These are phyloP conservation scores for Lasius platythorax DNA, from an alignment of 2,888 invertebrate species.

Conservation along the genomic window DNA sequence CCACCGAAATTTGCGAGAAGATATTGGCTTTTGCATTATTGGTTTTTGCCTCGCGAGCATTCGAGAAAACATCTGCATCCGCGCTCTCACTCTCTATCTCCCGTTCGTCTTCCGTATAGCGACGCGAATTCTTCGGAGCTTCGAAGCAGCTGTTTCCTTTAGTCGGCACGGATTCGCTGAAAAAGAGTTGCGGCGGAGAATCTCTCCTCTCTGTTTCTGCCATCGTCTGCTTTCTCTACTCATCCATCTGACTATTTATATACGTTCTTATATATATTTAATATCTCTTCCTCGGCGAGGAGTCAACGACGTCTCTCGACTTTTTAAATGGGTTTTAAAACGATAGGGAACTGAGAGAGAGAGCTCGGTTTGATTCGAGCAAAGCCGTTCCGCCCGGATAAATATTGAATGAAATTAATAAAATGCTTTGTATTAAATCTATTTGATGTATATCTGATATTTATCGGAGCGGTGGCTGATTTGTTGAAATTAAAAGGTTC, in stretches of 20 bases:
- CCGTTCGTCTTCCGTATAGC: constrained; percentile 33
- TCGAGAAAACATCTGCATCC: constrained; percentile 64
- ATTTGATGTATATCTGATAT: constrained; percentile 5
- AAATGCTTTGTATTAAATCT: neutral
- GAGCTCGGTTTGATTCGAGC: neutral
- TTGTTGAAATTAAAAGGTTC: neutral
- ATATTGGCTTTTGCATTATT: constrained; percentile 75
- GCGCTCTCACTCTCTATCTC: constrained; percentile 58
- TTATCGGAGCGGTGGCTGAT: neutral
- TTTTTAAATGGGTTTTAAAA: constrained; percentile 9
- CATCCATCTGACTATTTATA: constrained; percentile 28
- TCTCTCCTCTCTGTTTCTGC: constrained; percentile 17
- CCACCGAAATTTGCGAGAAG: constrained; percentile 65
- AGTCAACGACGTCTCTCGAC: constrained; percentile 23
- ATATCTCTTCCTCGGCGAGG: neutral
- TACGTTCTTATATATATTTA: constrained; percentile 33
- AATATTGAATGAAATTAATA: constrained; percentile 18
- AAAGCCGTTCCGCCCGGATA: neutral
- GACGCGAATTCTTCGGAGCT: constrained; percentile 35
- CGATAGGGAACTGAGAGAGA: neutral
- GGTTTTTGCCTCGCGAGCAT: constrained; percentile 68
- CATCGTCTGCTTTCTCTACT: constrained; percentile 15
- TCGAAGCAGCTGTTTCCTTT: constrained; percentile 47
- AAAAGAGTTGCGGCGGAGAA: neutral
- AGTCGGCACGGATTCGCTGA: constrained; percentile 13